These are phyloP conservation scores for Hepsetus odoe DNA, from an alignment of 2,113 vertebrate genomes.

Conservation along the genomic window DNA sequence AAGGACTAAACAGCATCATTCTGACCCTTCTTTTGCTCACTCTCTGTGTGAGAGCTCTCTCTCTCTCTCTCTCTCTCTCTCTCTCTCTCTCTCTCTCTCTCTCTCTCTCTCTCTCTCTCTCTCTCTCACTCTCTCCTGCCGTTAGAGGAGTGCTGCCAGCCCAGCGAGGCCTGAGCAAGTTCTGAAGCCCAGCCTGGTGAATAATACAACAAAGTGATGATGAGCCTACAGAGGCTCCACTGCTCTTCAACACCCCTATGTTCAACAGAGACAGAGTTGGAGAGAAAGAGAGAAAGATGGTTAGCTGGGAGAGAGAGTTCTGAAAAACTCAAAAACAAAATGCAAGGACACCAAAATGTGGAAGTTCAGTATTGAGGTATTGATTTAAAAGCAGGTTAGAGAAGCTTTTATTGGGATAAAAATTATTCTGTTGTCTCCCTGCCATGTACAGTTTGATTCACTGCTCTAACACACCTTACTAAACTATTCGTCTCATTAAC, in stretches of 20 bases:
- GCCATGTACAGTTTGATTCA: not conserved
- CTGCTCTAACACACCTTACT: not conserved
- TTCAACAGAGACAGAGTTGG: slow-evolving; percentile 51
- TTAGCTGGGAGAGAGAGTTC: not conserved
- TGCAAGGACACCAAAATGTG: not conserved
- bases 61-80: slow-evolving; percentile 8
- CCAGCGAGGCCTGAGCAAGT: slow-evolving; percentile 70
- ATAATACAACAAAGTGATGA: slow-evolving; percentile 85
- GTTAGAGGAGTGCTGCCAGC: slow-evolving; percentile 66
- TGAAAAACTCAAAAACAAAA: slow-evolving; percentile 22
- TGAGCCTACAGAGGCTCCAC: slow-evolving; percentile 74
- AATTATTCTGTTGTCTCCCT: not conserved
- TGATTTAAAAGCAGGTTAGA: not conserved
- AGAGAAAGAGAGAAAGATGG: slow-evolving; percentile 42
- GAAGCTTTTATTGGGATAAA: not conserved
- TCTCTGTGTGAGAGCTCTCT: slow-evolving; percentile 11
- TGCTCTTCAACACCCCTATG: slow-evolving; percentile 70
- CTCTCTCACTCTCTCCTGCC: slow-evolving; percentile 54
- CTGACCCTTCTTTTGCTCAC: slow-evolving; percentile 3
- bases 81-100: slow-evolving; percentile 1
- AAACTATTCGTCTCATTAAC: too few species aligned
- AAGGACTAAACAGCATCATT: slow-evolving; percentile 65
- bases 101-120: slow-evolving; percentile 1
- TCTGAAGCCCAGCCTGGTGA: slow-evolving; percentile 79
- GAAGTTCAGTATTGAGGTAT: not conserved